Conservation (phyloP, 2,797 vertebrate species). For the Sandelia bainsii region DNA sequence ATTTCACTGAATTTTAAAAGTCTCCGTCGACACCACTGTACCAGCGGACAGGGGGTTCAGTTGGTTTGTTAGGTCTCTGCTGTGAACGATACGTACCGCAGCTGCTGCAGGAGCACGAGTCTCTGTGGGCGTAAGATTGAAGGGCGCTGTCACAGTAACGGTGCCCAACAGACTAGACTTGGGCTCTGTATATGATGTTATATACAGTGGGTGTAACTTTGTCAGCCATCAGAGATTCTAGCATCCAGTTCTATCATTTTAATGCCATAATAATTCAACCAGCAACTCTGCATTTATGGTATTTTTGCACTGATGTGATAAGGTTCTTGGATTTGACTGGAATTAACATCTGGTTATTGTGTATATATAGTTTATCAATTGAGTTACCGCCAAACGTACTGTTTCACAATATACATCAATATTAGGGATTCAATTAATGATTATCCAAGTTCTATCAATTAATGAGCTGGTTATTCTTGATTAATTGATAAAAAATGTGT, state of each 20-base stretch:
- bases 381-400: background rate
- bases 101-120: background rate
- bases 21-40: background rate
- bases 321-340: background rate
- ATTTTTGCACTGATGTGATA: too few species aligned
- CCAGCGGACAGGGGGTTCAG: background rate
- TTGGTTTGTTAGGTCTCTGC: background rate
- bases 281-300: too few species aligned
- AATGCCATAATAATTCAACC: background rate
- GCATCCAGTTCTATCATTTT: too few species aligned
- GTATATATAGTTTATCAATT: background rate
- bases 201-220: too few species aligned
- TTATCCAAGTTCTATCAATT: too few species aligned
- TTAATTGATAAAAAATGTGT: background rate
- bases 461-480: background rate
- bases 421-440: background rate
- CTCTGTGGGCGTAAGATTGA: background rate
- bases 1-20: constrained; percentile 32
- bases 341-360: background rate
- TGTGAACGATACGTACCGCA: background rate
- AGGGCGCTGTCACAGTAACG: background rate
- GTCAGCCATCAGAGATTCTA: too few species aligned
- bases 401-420: background rate
- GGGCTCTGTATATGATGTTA: background rate
- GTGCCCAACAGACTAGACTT: background rate